phyloP scores from a whole-genome alignment of 1,140 invertebrate genomes.

The Drosophila eugracilis region DNA sequence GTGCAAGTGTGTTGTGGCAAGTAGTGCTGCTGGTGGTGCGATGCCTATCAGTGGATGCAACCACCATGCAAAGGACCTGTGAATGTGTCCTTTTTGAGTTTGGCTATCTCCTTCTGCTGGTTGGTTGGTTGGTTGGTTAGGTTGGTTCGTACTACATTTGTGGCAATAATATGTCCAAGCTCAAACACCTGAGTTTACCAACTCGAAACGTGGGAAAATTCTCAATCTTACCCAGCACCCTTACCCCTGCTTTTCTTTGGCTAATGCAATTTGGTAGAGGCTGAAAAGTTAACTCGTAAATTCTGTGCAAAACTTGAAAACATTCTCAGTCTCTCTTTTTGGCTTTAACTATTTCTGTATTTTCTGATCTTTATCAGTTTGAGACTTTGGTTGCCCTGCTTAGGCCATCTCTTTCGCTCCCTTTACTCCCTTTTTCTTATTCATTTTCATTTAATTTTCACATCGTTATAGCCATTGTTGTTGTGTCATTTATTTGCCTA shows the following conservation, averaged over 20 bases:
- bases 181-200: slow-evolving; percentile 32
- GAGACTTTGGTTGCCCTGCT: slow-evolving; percentile 49
- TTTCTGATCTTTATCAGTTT: slow-evolving; percentile 73
- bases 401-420: slow-evolving; percentile 22
- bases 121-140: not conserved
- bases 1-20: slow-evolving; percentile 23
- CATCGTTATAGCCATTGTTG: slow-evolving; percentile 75
- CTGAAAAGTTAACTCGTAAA: slow-evolving; percentile 61
- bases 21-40: slow-evolving; percentile 33
- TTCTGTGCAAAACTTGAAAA: slow-evolving; percentile 76
- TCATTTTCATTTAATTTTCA: slow-evolving; percentile 81
- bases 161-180: slow-evolving; percentile 39
- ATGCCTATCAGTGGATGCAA: slow-evolving; percentile 71
- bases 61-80: slow-evolving; percentile 66
- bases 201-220: slow-evolving; percentile 74
- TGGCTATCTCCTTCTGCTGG: slow-evolving; percentile 15
- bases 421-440: slow-evolving; percentile 26
- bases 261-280: slow-evolving; percentile 67
- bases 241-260: not conserved
- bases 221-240: slow-evolving; percentile 48
- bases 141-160: slow-evolving; percentile 6
- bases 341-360: slow-evolving; percentile 26
- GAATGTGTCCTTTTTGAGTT: slow-evolving; percentile 9
- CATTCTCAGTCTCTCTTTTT: slow-evolving; percentile 43
- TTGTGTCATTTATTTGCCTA: slow-evolving; percentile 79